These are phyloP conservation scores for Argyresthia goedartella DNA, from an alignment of 2,888 invertebrate genomes.

Conservation along the genomic window DNA sequence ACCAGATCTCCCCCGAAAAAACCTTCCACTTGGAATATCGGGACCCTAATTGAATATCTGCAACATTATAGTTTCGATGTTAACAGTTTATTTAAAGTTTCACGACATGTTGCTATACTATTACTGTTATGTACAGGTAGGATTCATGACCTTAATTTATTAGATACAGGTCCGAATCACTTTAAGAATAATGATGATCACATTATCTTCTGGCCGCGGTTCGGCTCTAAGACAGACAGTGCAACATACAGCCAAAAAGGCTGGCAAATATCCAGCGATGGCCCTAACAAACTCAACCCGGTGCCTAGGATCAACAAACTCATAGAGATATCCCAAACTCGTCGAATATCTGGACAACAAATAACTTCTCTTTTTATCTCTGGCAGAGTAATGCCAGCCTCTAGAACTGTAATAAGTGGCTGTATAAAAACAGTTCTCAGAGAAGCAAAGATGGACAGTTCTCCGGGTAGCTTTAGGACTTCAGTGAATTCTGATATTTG, in stretches of 20 bases:
- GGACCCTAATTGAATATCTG: conserved; percentile 1
- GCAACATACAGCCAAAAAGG: conserved; percentile 12
- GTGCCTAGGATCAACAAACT: conserved; percentile 9
- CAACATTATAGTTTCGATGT: background rate
- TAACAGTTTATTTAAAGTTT: conserved; percentile 5
- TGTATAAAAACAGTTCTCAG: conserved; percentile 9
- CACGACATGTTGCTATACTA: conserved; percentile 4
- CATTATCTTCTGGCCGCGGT: no score
- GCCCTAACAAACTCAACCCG: conserved; percentile 6
- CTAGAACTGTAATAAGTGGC: conserved; percentile 11
- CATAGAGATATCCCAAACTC: no score
- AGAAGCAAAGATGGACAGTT: conserved; percentile 7
- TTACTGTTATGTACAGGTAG: conserved; percentile 12
- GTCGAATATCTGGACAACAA: background rate
- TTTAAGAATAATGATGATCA: background rate
- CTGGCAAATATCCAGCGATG: conserved; percentile 10
- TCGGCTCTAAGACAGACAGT: no score
- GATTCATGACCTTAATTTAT: conserved; percentile 10
- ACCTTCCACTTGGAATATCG: no score
- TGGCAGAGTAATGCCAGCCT: conserved; percentile 8
- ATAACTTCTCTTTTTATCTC: conserved; percentile 9
- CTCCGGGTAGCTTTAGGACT: conserved; percentile 9
- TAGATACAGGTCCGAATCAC: background rate
- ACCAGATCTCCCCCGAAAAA: conserved; percentile 6
- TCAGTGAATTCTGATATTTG: background rate